Conservation (phyloP, 2,888 invertebrate genomes). For the Diadegma fenestrale region DNA sequence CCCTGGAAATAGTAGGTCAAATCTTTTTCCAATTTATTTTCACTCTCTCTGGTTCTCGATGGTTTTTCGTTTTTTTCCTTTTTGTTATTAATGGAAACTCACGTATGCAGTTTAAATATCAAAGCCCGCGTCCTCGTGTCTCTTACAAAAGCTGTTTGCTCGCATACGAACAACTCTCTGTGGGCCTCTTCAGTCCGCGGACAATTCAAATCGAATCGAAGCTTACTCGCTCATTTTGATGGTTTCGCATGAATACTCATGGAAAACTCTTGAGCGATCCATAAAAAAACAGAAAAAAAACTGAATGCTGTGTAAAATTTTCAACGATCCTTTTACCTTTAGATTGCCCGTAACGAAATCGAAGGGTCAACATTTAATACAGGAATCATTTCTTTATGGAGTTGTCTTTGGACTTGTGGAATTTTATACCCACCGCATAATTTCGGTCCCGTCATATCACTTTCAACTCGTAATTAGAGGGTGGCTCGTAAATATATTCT, state of each 20-base stretch:
- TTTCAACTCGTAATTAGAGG: no score
- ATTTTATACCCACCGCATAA: no score
- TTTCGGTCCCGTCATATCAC: no score
- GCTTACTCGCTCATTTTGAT: not conserved
- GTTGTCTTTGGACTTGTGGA: no score
- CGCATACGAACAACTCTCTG: not conserved
- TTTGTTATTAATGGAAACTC: slow-evolving; percentile 22
- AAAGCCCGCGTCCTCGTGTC: slow-evolving; percentile 25
- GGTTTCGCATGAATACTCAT: not conserved
- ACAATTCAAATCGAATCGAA: not conserved
- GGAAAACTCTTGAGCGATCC: not conserved
- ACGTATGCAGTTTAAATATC: slow-evolving; percentile 46
- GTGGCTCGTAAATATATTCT: no score
- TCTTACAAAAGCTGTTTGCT: slow-evolving; percentile 35
- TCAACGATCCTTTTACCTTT: not conserved
- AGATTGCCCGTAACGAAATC: not conserved
- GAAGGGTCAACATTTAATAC: no score
- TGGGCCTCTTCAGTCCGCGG: not conserved
- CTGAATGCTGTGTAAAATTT: not conserved
- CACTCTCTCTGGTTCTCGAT: not conserved
- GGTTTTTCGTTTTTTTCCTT: slow-evolving; percentile 28
- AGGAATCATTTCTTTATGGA: no score
- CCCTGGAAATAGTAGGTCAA: not conserved
- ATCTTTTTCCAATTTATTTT: slow-evolving; percentile 49
- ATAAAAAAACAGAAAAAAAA: not conserved